Percentiles rank a stretch among this genome's conserved stretches.
phyloP scores from a whole-genome alignment of 30 jellyfish, hydroid and myxozoan species.

The Turritopsis rubra region DNA sequence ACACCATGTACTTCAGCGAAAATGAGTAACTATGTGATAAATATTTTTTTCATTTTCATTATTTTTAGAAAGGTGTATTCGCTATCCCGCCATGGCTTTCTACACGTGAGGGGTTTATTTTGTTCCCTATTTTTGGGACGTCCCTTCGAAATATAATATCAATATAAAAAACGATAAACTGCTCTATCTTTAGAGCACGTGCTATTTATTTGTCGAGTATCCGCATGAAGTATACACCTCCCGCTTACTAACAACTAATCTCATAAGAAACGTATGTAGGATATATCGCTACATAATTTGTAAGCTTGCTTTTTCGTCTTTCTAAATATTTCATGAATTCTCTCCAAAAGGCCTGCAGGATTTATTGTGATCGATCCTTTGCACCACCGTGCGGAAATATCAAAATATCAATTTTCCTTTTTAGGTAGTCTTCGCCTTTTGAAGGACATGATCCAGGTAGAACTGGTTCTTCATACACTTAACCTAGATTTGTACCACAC shows the following conservation, averaged over 20 bases:
- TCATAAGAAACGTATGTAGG: not conserved
- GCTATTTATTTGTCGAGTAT: not conserved
- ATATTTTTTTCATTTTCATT: not conserved
- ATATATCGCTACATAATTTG: too few relatives aligned
- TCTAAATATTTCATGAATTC: not conserved
- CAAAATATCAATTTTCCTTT: too few relatives aligned
- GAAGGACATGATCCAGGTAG: conserved; percentile 33
- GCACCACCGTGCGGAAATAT: not conserved
- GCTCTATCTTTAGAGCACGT: conserved; percentile 1
- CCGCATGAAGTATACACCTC: not conserved
- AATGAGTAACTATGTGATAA: too few relatives aligned
- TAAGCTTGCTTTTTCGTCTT: not conserved
- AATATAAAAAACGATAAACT: not conserved
- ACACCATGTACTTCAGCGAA: too few relatives aligned
- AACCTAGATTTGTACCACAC: too few relatives aligned
- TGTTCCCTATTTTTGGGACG: not conserved
- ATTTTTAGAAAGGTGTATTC: conserved; percentile 40
- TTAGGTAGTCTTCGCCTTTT: conserved; percentile 20
- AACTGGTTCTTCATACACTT: not conserved
- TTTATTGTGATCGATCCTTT: not conserved
- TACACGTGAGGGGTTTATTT: conserved; percentile 1
- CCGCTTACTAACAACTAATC: not conserved
- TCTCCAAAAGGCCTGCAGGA: not conserved
- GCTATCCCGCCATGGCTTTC: conserved; percentile 34
- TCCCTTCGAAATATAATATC: not conserved